Percentiles rank a stretch among this genome's conserved stretches.
Evolutionary conservation across 2,113 vertebrate species (phyloP).

Genomic region (Scopus umbretta): DNA sequence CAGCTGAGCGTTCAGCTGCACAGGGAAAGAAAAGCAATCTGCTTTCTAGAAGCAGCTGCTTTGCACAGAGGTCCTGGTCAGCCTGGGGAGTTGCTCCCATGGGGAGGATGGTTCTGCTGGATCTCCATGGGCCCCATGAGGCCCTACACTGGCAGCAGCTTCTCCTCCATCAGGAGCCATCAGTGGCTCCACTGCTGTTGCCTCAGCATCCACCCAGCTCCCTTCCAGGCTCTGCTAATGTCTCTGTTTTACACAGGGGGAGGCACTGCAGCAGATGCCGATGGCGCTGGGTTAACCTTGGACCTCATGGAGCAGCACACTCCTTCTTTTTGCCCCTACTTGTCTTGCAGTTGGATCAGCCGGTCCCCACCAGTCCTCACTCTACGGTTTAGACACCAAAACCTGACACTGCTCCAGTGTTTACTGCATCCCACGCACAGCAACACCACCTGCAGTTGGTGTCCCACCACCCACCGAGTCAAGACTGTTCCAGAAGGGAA

Average conservation of each 20-base stretch:
- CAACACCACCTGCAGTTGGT: neutral
- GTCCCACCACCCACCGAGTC: neutral
- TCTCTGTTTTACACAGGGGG: neutral
- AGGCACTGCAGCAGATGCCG: neutral
- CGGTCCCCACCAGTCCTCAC: neutral
- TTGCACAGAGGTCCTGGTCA: neutral
- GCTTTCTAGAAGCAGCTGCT: neutral
- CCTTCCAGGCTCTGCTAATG: neutral
- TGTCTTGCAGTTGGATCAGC: neutral
- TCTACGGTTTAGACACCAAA: neutral
- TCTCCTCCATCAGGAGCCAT: neutral
- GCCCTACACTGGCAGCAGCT: neutral
- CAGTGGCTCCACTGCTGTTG: too few species aligned
- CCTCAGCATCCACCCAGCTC: neutral
- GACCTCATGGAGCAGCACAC: fast-evolving
- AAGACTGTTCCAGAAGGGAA: neutral
- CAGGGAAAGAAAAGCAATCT: neutral
- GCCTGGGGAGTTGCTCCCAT: neutral
- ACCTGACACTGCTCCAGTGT: neutral
- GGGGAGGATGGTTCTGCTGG: neutral
- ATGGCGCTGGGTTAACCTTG: neutral
- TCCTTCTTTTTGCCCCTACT: neutral
- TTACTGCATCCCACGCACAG: neutral
- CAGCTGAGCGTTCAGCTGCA: neutral
- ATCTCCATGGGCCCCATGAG: fast-evolving